Percentiles rank a stretch among this genome's conserved stretches.
phyloP scores from a whole-genome alignment of 2,888 invertebrate species.

The Limnephilus rhombicus region DNA sequence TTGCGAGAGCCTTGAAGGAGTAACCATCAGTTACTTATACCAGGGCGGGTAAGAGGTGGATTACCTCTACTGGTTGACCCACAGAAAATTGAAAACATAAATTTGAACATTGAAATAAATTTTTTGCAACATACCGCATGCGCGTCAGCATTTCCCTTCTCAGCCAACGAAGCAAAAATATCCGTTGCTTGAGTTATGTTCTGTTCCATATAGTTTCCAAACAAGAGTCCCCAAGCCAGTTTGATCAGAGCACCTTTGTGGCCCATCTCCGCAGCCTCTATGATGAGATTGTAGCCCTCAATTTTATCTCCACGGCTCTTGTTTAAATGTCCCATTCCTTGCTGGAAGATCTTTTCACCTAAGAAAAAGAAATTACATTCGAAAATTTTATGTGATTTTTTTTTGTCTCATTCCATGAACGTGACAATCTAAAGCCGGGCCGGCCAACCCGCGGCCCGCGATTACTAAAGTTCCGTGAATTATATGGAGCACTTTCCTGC shows the following conservation, averaged over 20 bases:
- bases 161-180: slow-evolving; percentile 87
- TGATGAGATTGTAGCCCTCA: slow-evolving; percentile 86
- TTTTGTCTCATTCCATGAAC: no score
- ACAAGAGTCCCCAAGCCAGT: slow-evolving; percentile 92
- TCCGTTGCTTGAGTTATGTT: slow-evolving; percentile 86
- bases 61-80: no score
- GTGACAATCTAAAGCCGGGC: no score
- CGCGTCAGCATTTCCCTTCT: slow-evolving; percentile 89
- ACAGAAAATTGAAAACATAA: not conserved
- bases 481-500: no score
- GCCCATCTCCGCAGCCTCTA: slow-evolving; percentile 88
- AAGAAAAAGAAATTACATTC: slow-evolving; percentile 41
- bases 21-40: no score
- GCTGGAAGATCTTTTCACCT: slow-evolving; percentile 88
- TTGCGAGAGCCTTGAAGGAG: no score
- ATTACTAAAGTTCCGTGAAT: no score
- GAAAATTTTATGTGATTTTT: not conserved
- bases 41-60: no score
- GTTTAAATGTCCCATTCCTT: slow-evolving; percentile 83
- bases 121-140: slow-evolving; percentile 82
- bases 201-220: slow-evolving; percentile 88
- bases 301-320: slow-evolving; percentile 85
- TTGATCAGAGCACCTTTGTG: slow-evolving; percentile 89
- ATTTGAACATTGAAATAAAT: not conserved
- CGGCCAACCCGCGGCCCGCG: no score